Evolutionary conservation across 2,113 vertebrate species (phyloP).

Genomic region (Chaetops frenatus): DNA sequence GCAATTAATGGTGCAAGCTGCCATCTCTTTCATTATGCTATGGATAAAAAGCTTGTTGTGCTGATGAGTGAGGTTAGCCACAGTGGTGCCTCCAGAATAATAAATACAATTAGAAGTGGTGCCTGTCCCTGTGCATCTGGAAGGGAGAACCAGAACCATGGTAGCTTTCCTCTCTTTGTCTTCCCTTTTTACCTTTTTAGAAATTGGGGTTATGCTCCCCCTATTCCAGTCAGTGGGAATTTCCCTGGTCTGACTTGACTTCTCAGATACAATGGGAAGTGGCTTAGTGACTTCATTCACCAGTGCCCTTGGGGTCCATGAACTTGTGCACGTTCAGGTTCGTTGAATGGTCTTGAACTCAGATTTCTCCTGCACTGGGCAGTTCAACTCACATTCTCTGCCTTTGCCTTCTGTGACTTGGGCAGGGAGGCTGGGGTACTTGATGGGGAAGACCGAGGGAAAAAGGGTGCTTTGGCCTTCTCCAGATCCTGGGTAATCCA

Average conservation of each 20-base stretch:
- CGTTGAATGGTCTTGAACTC: background rate
- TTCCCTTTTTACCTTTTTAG: background rate
- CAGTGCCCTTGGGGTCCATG: background rate
- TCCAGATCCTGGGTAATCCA: background rate
- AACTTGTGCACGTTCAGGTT: background rate
- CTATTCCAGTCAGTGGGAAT: background rate
- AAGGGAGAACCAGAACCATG: background rate
- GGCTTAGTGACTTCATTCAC: background rate
- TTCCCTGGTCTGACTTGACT: background rate
- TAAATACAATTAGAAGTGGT: background rate
- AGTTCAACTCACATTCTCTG: background rate
- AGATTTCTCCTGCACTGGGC: background rate
- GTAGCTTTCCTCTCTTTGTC: background rate
- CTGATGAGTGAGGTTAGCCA: background rate
- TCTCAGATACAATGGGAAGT: background rate
- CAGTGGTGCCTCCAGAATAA: background rate
- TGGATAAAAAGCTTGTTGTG: background rate
- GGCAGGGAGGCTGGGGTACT: background rate
- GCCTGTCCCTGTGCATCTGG: background rate
- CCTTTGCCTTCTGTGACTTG: background rate
- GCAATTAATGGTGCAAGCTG: background rate
- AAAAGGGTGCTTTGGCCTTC: background rate
- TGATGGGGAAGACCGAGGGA: background rate
- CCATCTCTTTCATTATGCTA: background rate
- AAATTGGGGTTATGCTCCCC: background rate